These are phyloP conservation scores for Oreonectes daqikongensis DNA, from an alignment of 2,797 vertebrate species.

Conservation along the genomic window DNA sequence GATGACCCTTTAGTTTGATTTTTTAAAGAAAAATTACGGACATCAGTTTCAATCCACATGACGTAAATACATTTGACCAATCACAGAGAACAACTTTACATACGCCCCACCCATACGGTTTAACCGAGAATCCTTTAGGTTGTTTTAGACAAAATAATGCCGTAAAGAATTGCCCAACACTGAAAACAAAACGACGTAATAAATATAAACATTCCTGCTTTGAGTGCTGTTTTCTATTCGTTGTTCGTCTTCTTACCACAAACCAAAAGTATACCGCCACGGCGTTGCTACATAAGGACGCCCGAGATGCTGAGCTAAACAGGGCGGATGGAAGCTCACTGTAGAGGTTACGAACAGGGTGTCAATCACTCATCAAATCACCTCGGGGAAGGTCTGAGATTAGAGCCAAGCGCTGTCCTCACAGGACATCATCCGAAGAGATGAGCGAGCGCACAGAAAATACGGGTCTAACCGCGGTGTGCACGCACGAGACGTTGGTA, in stretches of 20 bases:
- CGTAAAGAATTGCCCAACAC: neutral
- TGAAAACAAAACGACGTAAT: neutral
- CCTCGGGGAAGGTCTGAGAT: constrained; percentile 86
- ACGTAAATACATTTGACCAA: neutral
- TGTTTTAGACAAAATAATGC: neutral
- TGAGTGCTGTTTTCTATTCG: neutral
- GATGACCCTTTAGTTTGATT: too few relatives aligned
- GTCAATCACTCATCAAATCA: constrained; percentile 73
- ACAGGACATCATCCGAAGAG: constrained; percentile 82
- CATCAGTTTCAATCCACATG: neutral
- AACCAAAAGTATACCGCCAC: neutral
- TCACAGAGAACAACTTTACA: constrained; percentile 3
- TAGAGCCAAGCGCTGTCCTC: constrained; percentile 79
- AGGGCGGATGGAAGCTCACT: constrained; percentile 74
- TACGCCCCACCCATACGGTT: neutral
- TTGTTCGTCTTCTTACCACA: neutral
- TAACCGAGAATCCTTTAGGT: neutral
- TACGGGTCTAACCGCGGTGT: constrained; percentile 27
- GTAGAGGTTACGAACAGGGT: constrained; percentile 82
- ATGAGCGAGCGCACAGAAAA: constrained; percentile 87
- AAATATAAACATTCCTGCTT: too few relatives aligned
- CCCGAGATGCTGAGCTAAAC: accelerated
- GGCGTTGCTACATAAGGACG: accelerated
- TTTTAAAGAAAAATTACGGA: too few relatives aligned
- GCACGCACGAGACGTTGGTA: constrained; percentile 68